A percentile compares a stretch with the other conserved stretches of the same genome.
These are phyloP conservation scores for Notarius lentiginosus DNA, from an alignment of 2,113 vertebrate genomes.

Conservation along the genomic window DNA sequence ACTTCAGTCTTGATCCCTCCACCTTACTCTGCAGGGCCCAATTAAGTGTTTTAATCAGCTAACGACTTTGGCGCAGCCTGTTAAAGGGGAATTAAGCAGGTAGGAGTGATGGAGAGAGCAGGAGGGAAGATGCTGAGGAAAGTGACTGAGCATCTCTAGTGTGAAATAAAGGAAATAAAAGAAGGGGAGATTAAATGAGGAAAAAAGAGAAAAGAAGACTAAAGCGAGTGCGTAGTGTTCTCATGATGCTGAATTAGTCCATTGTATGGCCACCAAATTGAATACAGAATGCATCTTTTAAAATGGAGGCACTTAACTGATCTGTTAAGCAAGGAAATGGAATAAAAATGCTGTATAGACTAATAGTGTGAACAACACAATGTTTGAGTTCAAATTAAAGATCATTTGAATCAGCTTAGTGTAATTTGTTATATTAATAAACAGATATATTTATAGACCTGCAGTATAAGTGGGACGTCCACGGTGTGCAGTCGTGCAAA, in stretches of 20 bases:
- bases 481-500: constrained; percentile 12
- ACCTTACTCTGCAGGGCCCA: constrained; percentile 65
- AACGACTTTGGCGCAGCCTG: constrained; percentile 72
- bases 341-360: constrained; percentile 5
- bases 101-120: constrained; percentile 61
- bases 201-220: constrained; percentile 34
- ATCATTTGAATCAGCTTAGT: neutral
- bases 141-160: constrained; percentile 70
- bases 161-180: constrained; percentile 72
- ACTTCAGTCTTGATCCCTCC: constrained; percentile 57
- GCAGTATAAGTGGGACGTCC: constrained; percentile 13
- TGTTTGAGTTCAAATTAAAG: constrained; percentile 16
- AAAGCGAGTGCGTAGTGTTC: constrained; percentile 22
- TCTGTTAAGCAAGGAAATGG: constrained; percentile 58
- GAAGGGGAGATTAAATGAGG: constrained; percentile 68
- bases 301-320: constrained; percentile 68
- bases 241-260: constrained; percentile 61
- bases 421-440: constrained; percentile 22
- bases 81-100: constrained; percentile 77
- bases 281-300: constrained; percentile 61
- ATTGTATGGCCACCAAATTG: constrained; percentile 63
- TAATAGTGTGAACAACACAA: constrained; percentile 1
- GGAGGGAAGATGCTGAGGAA: constrained; percentile 72
- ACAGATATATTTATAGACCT: neutral
- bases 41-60: constrained; percentile 81